Percentiles rank a stretch among this genome's conserved stretches.
Evolutionary conservation across 2,888 invertebrate genomes (phyloP).

Genomic region (Belgica antarctica): DNA sequence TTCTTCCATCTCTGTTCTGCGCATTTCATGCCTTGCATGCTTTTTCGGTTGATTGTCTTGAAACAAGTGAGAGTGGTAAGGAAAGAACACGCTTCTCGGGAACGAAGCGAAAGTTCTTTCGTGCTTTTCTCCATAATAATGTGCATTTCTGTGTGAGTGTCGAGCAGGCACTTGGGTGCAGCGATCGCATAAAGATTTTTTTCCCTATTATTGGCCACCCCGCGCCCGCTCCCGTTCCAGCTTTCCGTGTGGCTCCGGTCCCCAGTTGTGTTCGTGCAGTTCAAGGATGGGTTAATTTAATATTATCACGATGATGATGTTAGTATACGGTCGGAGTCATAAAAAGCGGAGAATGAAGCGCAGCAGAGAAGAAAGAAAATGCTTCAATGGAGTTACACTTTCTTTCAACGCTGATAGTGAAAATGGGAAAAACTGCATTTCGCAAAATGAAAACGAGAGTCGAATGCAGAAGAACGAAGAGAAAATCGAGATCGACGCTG

Average conservation of each 20-base stretch:
- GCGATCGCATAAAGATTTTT: slow-evolving; percentile 12
- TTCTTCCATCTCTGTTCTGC: slow-evolving; percentile 15
- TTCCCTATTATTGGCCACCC: not conserved
- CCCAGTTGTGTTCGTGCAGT: not conserved
- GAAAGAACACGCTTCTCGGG: slow-evolving; percentile 3
- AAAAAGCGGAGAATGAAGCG: slow-evolving; percentile 7
- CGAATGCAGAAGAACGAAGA: slow-evolving; percentile 32
- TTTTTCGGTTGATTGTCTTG: slow-evolving; percentile 20
- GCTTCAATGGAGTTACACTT: not conserved
- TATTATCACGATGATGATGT: slow-evolving; percentile 33
- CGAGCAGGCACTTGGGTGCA: slow-evolving; percentile 2
- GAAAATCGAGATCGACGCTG: slow-evolving; percentile 22
- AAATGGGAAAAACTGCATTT: slow-evolving; percentile 38
- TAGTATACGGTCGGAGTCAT: slow-evolving; percentile 1
- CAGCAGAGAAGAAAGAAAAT: slow-evolving; percentile 3
- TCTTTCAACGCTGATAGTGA: slow-evolving; percentile 32
- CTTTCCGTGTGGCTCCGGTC: not conserved
- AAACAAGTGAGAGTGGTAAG: not conserved
- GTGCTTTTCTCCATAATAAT: not conserved
- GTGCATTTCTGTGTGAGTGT: slow-evolving; percentile 20
- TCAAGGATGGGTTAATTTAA: slow-evolving; percentile 34
- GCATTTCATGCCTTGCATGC: slow-evolving; percentile 10
- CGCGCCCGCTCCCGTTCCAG: not conserved
- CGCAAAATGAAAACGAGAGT: slow-evolving; percentile 42
- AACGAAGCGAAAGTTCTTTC: not conserved